Evolutionary conservation across 2,797 vertebrate genomes (phyloP).

Genomic region (Vireo griseus): DNA sequence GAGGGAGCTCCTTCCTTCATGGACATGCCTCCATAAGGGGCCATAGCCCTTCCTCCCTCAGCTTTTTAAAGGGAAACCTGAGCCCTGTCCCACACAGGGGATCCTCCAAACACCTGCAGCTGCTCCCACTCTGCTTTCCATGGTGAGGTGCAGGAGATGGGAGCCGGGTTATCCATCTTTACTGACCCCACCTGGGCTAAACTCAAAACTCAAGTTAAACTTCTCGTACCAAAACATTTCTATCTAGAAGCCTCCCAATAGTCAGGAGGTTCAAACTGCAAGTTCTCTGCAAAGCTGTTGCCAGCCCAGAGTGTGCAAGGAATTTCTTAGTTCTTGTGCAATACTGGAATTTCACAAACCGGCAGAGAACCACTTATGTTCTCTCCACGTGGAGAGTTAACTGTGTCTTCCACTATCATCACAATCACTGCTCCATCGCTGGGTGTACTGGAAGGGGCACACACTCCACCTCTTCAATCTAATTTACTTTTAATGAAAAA

Average conservation of each 20-base stretch:
- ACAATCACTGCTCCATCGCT: not conserved
- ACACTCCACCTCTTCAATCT: not conserved
- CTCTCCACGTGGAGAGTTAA: not conserved
- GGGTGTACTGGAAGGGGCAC: not conserved
- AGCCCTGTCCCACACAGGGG: not conserved
- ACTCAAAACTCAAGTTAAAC: not conserved
- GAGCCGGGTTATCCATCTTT: not conserved
- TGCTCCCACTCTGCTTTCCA: not conserved
- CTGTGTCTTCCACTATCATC: not conserved
- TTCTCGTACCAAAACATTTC: not conserved
- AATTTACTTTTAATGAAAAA: not conserved
- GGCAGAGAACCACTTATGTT: not conserved
- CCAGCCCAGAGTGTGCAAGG: not conserved
- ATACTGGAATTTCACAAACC: not conserved
- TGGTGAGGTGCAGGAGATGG: not conserved
- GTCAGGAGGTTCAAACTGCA: not conserved
- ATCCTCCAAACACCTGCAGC: not conserved
- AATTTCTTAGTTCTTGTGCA: not conserved
- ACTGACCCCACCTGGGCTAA: not conserved
- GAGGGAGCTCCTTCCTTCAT: accelerated
- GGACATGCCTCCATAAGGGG: accelerated
- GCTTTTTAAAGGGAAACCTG: not conserved
- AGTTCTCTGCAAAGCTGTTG: not conserved
- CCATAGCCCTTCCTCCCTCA: accelerated
- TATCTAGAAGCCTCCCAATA: not conserved